Conservation (phyloP, 2,113 vertebrate genomes). For the Phrynosoma platyrhinos region DNA sequence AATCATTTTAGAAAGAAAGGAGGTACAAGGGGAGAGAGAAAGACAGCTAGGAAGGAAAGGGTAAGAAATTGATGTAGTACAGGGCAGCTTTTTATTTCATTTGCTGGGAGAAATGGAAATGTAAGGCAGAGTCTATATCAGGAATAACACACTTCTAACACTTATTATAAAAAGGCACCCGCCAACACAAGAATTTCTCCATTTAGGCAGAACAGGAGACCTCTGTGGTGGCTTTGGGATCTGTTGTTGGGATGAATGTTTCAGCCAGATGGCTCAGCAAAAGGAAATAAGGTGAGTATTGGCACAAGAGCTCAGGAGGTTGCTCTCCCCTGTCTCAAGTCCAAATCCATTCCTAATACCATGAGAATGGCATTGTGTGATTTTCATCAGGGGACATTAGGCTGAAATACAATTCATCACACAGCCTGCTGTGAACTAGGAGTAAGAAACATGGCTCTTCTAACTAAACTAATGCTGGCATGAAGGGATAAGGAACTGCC, state of each 20-base stretch:
- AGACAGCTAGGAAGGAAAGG: conserved; percentile 69
- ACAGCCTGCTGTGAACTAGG: conserved; percentile 67
- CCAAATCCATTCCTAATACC: conserved; percentile 41
- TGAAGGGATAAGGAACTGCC: conserved; percentile 47
- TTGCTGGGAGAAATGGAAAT: conserved; percentile 61
- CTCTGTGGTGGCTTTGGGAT: conserved; percentile 49
- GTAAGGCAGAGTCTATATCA: conserved; percentile 66
- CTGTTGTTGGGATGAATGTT: conserved; percentile 51
- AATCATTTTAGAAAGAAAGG: conserved; percentile 71
- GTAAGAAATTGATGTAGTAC: conserved; percentile 57
- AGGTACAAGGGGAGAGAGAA: conserved; percentile 42
- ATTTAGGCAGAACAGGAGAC: conserved; percentile 29
- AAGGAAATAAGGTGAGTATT: conserved; percentile 29
- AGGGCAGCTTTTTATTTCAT: conserved; percentile 65
- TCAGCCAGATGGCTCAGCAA: conserved; percentile 30
- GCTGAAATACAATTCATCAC: conserved; percentile 39
- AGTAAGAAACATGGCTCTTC: neutral
- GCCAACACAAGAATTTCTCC: conserved; percentile 50
- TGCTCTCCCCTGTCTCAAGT: conserved; percentile 37
- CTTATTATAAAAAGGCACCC: conserved; percentile 73
- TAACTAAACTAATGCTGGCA: conserved; percentile 43
- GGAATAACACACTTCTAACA: conserved; percentile 64
- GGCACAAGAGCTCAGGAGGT: conserved; percentile 52
- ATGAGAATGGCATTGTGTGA: conserved; percentile 18
- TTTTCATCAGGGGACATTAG: accelerated